Percentiles rank a stretch among this genome's conserved stretches.
Evolutionary conservation across 2,797 vertebrate species (phyloP).

Genomic region (Miichthys miiuy): DNA sequence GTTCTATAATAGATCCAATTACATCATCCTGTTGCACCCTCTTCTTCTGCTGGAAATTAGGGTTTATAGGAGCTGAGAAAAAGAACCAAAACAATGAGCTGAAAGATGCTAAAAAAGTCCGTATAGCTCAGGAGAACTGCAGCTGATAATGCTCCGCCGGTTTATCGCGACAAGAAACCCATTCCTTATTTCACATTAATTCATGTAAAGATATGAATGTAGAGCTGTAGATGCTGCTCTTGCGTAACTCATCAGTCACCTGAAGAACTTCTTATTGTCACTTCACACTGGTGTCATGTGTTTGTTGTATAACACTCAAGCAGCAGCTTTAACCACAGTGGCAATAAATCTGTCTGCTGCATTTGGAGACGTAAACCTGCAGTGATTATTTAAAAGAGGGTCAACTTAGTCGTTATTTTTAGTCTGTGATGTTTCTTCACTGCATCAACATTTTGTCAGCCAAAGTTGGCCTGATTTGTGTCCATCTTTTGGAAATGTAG

Average conservation of each 20-base stretch:
- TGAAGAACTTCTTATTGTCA: neutral
- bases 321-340: neutral
- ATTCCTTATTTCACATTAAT: too few relatives aligned
- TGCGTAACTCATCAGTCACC: neutral
- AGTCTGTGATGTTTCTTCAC: neutral
- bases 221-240: neutral
- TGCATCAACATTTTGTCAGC: neutral
- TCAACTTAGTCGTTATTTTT: neutral
- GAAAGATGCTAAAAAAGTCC: too few relatives aligned
- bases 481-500: neutral
- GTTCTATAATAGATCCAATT: too few relatives aligned
- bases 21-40: too few relatives aligned
- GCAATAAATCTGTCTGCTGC: neutral
- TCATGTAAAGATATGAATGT: too few relatives aligned
- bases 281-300: neutral
- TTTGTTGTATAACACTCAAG: too few relatives aligned
- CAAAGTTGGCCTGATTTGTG: neutral
- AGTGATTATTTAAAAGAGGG: neutral
- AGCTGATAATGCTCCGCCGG: too few relatives aligned
- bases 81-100: too few relatives aligned
- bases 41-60: too few relatives aligned
- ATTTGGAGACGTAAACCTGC: neutral
- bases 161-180: too few relatives aligned
- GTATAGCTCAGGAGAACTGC: too few relatives aligned
- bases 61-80: too few relatives aligned